Base-by-base conservation (phyloP, 2,113 vertebrate species). In the Hippocampus mohnikei region DNA sequence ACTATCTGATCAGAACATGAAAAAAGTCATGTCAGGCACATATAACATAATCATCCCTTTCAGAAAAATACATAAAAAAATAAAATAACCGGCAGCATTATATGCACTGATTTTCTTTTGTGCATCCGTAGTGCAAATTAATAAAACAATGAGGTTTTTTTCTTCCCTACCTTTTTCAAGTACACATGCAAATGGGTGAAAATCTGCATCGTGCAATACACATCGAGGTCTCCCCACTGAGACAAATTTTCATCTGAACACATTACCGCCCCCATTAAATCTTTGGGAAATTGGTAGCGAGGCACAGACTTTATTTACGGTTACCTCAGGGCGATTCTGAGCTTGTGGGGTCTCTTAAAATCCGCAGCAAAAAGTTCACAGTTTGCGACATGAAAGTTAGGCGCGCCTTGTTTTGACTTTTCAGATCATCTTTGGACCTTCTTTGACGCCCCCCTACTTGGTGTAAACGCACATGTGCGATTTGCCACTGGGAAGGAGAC, bases 201-300 rank as follows among this genome's bases (percentile, higher is more conserved):
- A 58, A 48, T 72, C 42, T 62, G 73, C 64, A 85, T 75, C 58
- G 50, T 20, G 77, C 76, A 76, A 78, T 73, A 41, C 72, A 75
- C 78, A 60, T 82, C 59, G 71, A 84, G 67, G 56, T 81, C 74
- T 80, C 73, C 85, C 75, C 73, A 81, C 86, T 89, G 87, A 86
- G 77, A 74, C 70, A 79, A 46, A 82, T 85, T 78, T 86, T 81
- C 69, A 79, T 82, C 87, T 85, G 72, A 84, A 78, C 70, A 87
- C 77, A 86, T 83, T 83, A 85, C 70, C 80, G 72, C 62, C 56
- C 77, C 77, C 67, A 86, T 90, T 88, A 88, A 89, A 73, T 84
- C 81, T 77, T 90, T 88, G 78, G 70, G 72, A 86, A 81, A 81
- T 60, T 82, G 69, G 70, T 68, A 69, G 72, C 21, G 15, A 76